These are phyloP conservation scores for Muscidifurax raptorellus DNA, from an alignment of 1,140 invertebrate genomes.

Conservation along the genomic window DNA sequence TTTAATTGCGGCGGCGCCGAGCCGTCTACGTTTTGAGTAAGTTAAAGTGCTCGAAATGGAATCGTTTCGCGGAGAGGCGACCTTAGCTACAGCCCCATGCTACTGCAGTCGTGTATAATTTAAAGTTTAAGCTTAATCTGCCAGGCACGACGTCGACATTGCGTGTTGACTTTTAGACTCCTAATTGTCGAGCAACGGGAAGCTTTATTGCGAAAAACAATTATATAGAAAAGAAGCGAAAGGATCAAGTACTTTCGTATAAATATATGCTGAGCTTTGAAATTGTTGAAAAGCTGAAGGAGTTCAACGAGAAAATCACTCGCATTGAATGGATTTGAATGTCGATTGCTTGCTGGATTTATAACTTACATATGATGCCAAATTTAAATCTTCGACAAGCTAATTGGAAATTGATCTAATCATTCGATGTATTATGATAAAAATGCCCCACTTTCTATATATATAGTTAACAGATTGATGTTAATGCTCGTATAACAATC, in stretches of 20 bases:
- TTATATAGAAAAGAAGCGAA: background rate
- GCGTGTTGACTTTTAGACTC: slow-evolving; percentile 19
- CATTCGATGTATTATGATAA: too few relatives aligned
- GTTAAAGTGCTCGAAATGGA: slow-evolving; percentile 32
- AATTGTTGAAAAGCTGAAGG: too few relatives aligned
- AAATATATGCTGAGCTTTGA: too few relatives aligned
- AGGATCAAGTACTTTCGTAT: background rate
- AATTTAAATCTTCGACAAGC: too few relatives aligned
- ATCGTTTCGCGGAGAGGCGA: slow-evolving; percentile 16
- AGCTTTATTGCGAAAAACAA: background rate
- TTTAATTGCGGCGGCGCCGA: slow-evolving; percentile 29
- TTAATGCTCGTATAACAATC: too few relatives aligned
- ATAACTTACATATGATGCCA: too few relatives aligned
- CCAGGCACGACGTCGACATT: background rate
- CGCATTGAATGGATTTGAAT: too few relatives aligned
- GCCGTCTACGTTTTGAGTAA: slow-evolving; percentile 12
- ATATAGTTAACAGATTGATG: too few relatives aligned
- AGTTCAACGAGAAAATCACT: too few relatives aligned
- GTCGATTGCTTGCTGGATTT: too few relatives aligned
- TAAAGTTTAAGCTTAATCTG: slow-evolving; percentile 26
- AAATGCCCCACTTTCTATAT: too few relatives aligned
- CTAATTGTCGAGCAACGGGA: background rate
- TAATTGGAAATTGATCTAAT: too few relatives aligned
- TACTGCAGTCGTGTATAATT: background rate
- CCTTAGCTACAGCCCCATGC: background rate